Evolutionary conservation across 30 jellyfish, hydroid and myxozoan genomes (phyloP), one percentile per base, ranked within the genome.

Genomic region (Phacellophora camtschatica): DNA sequence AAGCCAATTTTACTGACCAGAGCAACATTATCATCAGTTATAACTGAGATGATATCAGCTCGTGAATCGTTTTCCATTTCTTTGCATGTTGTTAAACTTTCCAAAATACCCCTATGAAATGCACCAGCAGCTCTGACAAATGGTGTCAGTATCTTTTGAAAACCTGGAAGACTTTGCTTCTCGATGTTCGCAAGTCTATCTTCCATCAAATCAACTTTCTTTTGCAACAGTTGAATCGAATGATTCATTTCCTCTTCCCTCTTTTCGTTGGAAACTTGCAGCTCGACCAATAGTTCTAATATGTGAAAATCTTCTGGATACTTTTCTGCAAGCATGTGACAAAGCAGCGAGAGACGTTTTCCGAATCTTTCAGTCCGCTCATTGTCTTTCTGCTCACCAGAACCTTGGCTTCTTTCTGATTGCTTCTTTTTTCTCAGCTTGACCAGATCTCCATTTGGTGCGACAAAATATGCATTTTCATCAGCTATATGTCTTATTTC

Each of bases 301-400:
- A 90, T 77, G 66, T 83, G 98, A 51, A 90, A 90, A 41, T 90
- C 98, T 28, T 77, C 92, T 5, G 98, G 98, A 55, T 85, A 71
- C 19, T 80, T 75, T 53, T 84, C 96, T 2, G 98, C 76, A 0
- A 90, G 71, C 83, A 90, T 55, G 62, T 84, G 94, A 74, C 98
- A 83, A 8, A 84, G 75, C 72, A 58, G 15, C 2, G 95, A 84
- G 9, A 84, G 46, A 7, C 86, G 81, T 31, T 73, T 73, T 4
- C 89, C 95, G 48, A 84, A 84, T 18, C 70, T 36, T 22, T 84
- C 95, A 1, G 81, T 56, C 30, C 80, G 41, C 27, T 18, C 50
- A 4, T 20, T 19, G 16, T 29, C 39, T 20, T 13, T 46, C 23
- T 24, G 50, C 37, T 49, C 31, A 1, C 61, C 41, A 24, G 13